Evolutionary conservation across 2,888 invertebrate genomes (phyloP).

Genomic region (Drosophila kanekoi): DNA sequence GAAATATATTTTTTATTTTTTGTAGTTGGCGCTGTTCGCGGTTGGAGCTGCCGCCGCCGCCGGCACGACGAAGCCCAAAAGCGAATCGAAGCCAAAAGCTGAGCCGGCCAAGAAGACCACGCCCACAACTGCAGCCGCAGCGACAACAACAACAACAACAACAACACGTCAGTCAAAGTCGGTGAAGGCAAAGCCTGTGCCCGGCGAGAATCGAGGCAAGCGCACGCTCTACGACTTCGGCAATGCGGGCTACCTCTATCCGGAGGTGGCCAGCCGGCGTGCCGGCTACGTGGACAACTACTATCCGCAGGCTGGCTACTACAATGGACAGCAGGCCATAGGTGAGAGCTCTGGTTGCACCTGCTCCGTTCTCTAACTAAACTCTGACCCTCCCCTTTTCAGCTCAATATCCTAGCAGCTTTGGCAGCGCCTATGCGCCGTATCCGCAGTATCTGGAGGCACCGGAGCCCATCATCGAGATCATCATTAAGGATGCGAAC

Average conservation of each 20-base stretch:
- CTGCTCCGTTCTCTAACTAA: too few relatives aligned
- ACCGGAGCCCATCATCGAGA: constrained; percentile 96
- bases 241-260: constrained; percentile 80
- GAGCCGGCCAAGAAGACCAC: constrained; percentile 40
- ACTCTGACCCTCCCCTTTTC: constrained; percentile 4
- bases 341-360: constrained; percentile 45
- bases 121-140: constrained; percentile 7
- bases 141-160: constrained; percentile 17
- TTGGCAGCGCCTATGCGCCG: constrained; percentile 70
- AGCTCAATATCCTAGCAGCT: constrained; percentile 78
- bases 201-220: constrained; percentile 82
- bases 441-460: constrained; percentile 89
- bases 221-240: constrained; percentile 83
- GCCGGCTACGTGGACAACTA: constrained; percentile 76
- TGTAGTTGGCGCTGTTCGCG: constrained; percentile 76
- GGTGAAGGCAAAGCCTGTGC: constrained; percentile 59
- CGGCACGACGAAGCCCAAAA: constrained; percentile 49
- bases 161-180: constrained; percentile 60
- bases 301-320: constrained; percentile 77
- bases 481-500: constrained; percentile 95
- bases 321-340: constrained; percentile 80
- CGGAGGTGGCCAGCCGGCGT: constrained; percentile 78
- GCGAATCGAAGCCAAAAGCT: constrained; percentile 39
- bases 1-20: constrained; percentile 24
- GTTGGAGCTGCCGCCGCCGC: constrained; percentile 60